A percentile compares a stretch with the other conserved stretches of the same genome.
These are phyloP conservation scores for Nomada hirtipes DNA, from an alignment of 2,888 invertebrate genomes.

Conservation along the genomic window DNA sequence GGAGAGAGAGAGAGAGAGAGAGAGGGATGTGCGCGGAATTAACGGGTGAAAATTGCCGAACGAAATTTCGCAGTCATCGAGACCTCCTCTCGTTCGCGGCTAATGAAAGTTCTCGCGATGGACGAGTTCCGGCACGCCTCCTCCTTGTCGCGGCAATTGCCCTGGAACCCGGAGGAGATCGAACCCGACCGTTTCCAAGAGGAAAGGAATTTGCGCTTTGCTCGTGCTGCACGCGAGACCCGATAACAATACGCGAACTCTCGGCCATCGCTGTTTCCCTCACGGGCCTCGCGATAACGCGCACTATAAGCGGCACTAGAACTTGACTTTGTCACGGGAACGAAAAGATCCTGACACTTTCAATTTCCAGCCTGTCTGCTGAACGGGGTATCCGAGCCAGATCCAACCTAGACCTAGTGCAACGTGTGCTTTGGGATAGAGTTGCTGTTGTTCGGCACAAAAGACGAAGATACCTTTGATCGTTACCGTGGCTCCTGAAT, in stretches of 20 bases:
- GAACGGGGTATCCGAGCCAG: background rate
- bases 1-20: too few species aligned
- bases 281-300: conserved; percentile 40
- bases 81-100: conserved; percentile 30
- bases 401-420: conserved; percentile 2
- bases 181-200: conserved; percentile 32
- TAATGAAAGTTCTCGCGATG: conserved; percentile 52
- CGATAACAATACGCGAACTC: conserved; percentile 63
- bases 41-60: background rate
- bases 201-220: conserved; percentile 28
- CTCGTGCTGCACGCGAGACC: conserved; percentile 71
- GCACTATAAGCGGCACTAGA: background rate
- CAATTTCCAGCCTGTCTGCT: conserved; percentile 37
- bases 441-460: background rate
- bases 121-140: conserved; percentile 62
- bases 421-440: background rate
- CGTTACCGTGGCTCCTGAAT: background rate
- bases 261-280: conserved; percentile 38
- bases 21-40: background rate
- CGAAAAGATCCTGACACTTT: conserved; percentile 49
- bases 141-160: conserved; percentile 53
- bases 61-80: conserved; percentile 30
- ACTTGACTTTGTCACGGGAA: conserved; percentile 42
- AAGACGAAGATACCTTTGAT: conserved; percentile 10
- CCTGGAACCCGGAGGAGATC: conserved; percentile 21